phyloP scores from a whole-genome alignment of 2,888 invertebrate species.

The Yponomeuta evonymella region DNA sequence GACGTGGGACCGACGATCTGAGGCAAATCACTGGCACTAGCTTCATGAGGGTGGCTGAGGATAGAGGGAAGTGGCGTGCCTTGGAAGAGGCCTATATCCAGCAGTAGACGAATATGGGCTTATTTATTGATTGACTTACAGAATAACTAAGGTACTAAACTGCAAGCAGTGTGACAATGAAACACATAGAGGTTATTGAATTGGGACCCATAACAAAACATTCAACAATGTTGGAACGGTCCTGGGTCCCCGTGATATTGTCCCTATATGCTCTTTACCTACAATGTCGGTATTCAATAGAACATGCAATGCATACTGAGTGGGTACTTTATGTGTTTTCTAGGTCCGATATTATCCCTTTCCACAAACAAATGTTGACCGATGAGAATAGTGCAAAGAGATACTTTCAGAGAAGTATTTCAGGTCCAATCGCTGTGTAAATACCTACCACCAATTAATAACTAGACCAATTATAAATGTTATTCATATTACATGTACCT shows the following conservation, averaged over 20 bases:
- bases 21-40: too few relatives aligned
- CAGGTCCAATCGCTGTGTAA: too few relatives aligned
- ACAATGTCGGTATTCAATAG: background rate
- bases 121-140: too few relatives aligned
- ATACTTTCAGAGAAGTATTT: background rate
- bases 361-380: background rate
- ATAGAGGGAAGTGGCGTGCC: too few relatives aligned
- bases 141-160: too few relatives aligned
- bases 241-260: background rate
- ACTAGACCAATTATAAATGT: too few relatives aligned
- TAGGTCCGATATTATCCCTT: background rate
- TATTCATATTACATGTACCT: too few relatives aligned
- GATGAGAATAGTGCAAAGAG: background rate
- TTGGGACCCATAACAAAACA: background rate
- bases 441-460: too few relatives aligned
- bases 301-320: background rate
- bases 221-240: background rate
- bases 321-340: background rate
- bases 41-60: too few relatives aligned
- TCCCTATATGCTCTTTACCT: background rate
- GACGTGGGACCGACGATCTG: too few relatives aligned
- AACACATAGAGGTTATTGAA: background rate
- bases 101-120: too few relatives aligned
- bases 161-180: background rate
- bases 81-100: too few relatives aligned